Conservation (phyloP, 2,113 vertebrate genomes). For the Bucco capensis region DNA sequence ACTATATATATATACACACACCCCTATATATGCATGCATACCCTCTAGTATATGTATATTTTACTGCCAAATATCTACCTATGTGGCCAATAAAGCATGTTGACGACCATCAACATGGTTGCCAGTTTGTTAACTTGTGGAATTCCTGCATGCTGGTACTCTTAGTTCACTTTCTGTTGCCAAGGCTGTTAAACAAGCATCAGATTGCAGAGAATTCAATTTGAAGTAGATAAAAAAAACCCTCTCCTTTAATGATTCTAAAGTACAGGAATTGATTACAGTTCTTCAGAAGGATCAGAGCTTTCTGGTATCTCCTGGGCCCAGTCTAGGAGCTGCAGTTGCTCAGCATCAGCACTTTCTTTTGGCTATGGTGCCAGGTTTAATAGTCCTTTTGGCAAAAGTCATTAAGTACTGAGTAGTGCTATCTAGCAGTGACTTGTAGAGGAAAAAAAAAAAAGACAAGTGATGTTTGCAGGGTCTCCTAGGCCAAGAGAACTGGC, state of each 20-base stretch:
- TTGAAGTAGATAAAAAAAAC: background rate
- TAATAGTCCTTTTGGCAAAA: background rate
- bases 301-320: background rate
- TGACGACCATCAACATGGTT: background rate
- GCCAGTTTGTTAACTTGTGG: background rate
- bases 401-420: background rate
- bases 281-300: background rate
- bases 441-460: background rate
- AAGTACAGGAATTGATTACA: background rate
- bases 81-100: background rate
- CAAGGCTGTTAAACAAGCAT: background rate
- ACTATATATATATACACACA: too few species aligned
- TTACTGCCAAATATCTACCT: background rate
- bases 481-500: background rate
- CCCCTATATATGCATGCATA: background rate
- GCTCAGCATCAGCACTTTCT: background rate
- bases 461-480: background rate
- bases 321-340: background rate
- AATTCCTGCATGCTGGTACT: background rate
- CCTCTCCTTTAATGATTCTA: constrained; percentile 14
- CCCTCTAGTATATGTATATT: background rate
- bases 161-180: background rate
- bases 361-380: background rate
- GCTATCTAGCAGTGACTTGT: background rate
- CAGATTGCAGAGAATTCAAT: background rate